Conservation (phyloP, 2,888 invertebrate species). For the Xestobium rufovillosum region DNA sequence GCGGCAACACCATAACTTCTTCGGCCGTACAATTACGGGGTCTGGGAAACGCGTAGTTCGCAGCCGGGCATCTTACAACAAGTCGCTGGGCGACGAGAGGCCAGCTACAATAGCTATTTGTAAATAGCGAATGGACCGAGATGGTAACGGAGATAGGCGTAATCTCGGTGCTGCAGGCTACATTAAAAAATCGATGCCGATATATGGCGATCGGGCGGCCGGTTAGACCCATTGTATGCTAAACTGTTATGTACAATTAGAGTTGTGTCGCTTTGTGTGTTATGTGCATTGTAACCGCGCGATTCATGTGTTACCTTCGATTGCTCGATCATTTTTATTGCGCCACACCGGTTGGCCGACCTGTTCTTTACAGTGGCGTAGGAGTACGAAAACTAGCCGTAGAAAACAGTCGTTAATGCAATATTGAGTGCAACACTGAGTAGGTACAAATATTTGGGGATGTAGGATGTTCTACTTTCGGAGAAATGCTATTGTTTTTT, state of each 20-base stretch:
- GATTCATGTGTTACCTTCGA: conserved; percentile 3
- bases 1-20: conserved; percentile 29
- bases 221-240: conserved; percentile 38
- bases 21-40: conserved; percentile 32
- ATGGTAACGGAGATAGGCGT: conserved; percentile 38
- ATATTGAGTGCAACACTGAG: no score
- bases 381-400: no score
- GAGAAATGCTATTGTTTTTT: no score
- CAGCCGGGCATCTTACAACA: conserved; percentile 26
- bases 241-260: conserved; percentile 38
- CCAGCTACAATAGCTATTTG: conserved; percentile 40
- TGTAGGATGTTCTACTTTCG: no score
- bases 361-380: conserved; percentile 22
- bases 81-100: conserved; percentile 16
- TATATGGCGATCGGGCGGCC: conserved; percentile 32
- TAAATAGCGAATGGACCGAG: conserved; percentile 38
- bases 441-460: no score
- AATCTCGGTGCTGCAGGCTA: conserved; percentile 37
- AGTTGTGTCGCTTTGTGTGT: conserved; percentile 20
- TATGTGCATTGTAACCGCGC: background rate
- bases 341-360: conserved; percentile 20
- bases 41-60: conserved; percentile 28
- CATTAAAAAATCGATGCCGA: conserved; percentile 41
- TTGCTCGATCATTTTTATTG: background rate
- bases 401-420: no score